Evolutionary conservation across 2,797 vertebrate species (phyloP).

Genomic region (Lepus oiostolus): DNA sequence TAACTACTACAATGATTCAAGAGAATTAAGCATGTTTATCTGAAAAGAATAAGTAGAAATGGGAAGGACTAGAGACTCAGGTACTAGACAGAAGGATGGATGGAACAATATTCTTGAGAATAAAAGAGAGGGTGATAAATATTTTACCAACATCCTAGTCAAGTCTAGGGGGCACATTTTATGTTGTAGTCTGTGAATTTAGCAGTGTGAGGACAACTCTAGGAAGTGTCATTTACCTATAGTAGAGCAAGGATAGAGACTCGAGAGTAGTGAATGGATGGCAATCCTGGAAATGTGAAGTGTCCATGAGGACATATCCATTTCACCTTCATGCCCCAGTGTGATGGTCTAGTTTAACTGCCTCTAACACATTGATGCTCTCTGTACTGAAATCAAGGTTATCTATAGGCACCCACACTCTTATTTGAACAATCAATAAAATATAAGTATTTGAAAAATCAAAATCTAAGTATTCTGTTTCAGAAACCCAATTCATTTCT

Average conservation of each 20-base stretch:
- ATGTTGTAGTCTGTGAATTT: background rate
- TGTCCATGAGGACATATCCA: background rate
- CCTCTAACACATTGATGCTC: background rate
- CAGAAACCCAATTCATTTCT: background rate
- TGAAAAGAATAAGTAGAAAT: background rate
- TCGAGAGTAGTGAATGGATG: background rate
- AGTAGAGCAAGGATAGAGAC: background rate
- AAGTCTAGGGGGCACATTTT: background rate
- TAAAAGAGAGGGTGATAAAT: background rate
- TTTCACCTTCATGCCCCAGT: background rate
- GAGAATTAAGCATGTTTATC: background rate
- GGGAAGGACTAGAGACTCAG: background rate
- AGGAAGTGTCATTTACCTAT: background rate
- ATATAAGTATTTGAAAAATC: background rate
- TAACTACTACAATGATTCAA: background rate
- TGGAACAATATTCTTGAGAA: background rate
- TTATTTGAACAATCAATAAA: background rate
- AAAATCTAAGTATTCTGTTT: background rate
- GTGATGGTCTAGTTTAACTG: background rate
- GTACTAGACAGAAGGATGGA: background rate
- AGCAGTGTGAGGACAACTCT: background rate
- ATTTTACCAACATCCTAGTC: background rate
- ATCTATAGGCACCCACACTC: background rate
- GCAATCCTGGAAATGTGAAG: background rate
- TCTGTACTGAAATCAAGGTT: background rate